Conservation (phyloP, 2,113 vertebrate genomes). For the Myrmecobius fasciatus region DNA sequence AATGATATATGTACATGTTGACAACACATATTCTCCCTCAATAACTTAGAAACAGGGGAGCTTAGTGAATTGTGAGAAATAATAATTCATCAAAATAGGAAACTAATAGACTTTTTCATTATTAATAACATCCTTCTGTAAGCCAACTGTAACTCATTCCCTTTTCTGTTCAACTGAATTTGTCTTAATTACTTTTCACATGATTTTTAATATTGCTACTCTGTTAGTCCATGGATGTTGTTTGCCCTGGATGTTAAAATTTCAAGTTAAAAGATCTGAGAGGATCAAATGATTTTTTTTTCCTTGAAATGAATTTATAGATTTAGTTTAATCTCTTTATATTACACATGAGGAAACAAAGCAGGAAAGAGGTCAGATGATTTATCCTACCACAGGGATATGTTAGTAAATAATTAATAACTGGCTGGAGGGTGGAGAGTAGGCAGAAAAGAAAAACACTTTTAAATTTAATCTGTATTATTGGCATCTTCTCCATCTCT, state of each 20-base stretch:
- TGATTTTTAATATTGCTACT: not conserved
- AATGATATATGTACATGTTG: not conserved
- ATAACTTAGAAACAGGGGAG: not conserved
- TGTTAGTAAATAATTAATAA: not conserved
- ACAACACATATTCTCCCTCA: not conserved
- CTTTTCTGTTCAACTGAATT: not conserved
- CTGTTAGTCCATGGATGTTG: not conserved
- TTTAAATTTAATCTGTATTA: not conserved
- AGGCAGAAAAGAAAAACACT: not conserved
- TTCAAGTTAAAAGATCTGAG: not conserved
- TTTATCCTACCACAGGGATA: not conserved
- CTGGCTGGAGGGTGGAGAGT: not conserved
- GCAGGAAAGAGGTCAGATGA: not conserved
- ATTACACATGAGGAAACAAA: not conserved
- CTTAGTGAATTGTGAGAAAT: not conserved
- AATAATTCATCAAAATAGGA: not conserved
- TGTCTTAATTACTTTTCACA: not conserved
- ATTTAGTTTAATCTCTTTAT: not conserved
- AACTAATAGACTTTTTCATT: not conserved
- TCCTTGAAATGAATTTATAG: not conserved
- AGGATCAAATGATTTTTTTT: not conserved
- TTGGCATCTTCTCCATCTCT: not conserved
- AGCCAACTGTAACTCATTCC: not conserved
- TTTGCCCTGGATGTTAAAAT: not conserved
- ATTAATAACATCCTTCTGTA: not conserved